These are phyloP conservation scores for Apamea monoglypha DNA, from an alignment of 2,888 invertebrate genomes.

Conservation along the genomic window DNA sequence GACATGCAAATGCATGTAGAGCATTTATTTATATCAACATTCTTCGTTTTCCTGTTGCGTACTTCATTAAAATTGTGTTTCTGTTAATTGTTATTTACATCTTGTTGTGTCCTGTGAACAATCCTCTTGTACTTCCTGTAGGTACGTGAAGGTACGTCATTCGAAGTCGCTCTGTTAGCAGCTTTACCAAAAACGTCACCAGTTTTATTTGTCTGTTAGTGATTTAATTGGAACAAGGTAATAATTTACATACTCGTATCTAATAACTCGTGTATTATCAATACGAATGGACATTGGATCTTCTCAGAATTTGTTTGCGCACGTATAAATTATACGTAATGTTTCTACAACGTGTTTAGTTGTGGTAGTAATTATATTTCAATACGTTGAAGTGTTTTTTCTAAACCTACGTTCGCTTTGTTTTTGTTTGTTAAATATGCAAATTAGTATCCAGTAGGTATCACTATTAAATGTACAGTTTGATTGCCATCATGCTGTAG, in stretches of 20 bases:
- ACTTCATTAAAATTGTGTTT: conserved; percentile 58
- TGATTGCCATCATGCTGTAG: background rate
- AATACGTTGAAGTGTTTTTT: conserved; percentile 37
- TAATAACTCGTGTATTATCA: conserved; percentile 72
- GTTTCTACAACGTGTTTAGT: conserved; percentile 49
- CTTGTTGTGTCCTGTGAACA: conserved; percentile 38
- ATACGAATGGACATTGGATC: conserved; percentile 70
- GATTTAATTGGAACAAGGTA: conserved; percentile 81
- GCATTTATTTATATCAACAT: conserved; percentile 62
- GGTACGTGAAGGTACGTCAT: conserved; percentile 56
- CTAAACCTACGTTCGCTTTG: conserved; percentile 1
- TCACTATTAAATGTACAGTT: background rate
- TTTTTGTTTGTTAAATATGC: conserved; percentile 29
- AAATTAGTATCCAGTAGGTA: background rate
- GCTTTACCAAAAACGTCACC: conserved; percentile 74
- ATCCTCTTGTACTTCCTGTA: conserved; percentile 37
- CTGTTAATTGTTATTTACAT: conserved; percentile 53
- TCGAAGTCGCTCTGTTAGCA: conserved; percentile 56
- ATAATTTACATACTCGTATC: conserved; percentile 78
- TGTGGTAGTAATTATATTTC: conserved; percentile 49
- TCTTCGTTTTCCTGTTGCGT: conserved; percentile 68
- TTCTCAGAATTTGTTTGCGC: conserved; percentile 71
- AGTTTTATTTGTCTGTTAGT: conserved; percentile 66
- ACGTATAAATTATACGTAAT: conserved; percentile 49
- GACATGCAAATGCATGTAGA: conserved; percentile 46